phyloP scores from a whole-genome alignment of 2,113 vertebrate species.

The Syngnathoides biaculeatus region DNA sequence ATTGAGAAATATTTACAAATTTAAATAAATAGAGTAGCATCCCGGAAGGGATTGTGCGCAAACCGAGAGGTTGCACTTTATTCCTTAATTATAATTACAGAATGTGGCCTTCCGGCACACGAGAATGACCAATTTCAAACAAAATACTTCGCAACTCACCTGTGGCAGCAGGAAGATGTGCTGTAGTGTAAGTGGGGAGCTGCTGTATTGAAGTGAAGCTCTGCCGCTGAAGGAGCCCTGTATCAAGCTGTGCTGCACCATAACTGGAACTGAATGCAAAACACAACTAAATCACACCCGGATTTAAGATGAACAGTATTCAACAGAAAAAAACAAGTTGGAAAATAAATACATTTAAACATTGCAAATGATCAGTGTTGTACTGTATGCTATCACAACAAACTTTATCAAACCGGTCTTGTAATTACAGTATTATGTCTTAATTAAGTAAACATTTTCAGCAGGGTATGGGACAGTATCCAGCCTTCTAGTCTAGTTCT shows the following conservation, averaged over 20 bases:
- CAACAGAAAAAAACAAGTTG: too few relatives aligned
- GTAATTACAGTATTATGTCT: neutral
- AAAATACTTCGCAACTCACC: slow-evolving; percentile 68
- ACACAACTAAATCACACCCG: neutral
- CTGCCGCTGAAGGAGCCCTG: slow-evolving; percentile 90
- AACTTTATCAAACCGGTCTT: neutral
- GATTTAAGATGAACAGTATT: neutral
- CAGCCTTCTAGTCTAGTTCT: neutral
- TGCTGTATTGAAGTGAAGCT: slow-evolving; percentile 85
- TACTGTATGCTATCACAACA: neutral
- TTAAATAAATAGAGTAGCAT: too few relatives aligned
- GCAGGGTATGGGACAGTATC: neutral
- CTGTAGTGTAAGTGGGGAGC: slow-evolving; percentile 84
- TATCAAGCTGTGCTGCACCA: slow-evolving; percentile 87
- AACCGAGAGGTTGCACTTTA: too few relatives aligned
- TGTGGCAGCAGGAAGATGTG: slow-evolving; percentile 83
- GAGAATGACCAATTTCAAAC: neutral
- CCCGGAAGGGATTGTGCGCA: too few relatives aligned
- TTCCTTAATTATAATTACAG: neutral
- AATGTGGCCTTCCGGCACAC: neutral
- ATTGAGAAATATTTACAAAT: too few relatives aligned
- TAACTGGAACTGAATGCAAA: slow-evolving; percentile 82
- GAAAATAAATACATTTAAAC: too few relatives aligned
- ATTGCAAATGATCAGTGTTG: neutral
- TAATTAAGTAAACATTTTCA: neutral